Conservation (phyloP, 2,113 vertebrate genomes). For the Sinocyclocheilus anophthalmus region DNA sequence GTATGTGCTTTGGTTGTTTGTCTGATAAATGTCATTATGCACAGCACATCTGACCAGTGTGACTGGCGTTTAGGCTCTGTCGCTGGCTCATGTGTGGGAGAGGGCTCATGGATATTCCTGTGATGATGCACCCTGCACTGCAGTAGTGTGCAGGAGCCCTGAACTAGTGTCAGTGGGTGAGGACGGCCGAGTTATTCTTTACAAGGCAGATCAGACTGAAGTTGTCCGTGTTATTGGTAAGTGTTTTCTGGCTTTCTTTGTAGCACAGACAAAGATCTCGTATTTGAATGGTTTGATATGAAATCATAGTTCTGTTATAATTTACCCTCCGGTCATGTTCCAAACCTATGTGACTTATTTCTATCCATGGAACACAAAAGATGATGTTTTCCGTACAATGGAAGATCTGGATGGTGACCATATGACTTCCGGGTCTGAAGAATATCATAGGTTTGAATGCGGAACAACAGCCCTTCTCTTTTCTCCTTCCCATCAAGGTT, state of each 20-base stretch:
- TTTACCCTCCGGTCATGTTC: background rate
- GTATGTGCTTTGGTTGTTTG: conserved; percentile 64
- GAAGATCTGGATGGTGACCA: background rate
- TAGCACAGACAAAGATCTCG: background rate
- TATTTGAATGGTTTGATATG: too few species aligned
- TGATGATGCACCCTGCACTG: conserved; percentile 86
- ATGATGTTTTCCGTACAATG: background rate
- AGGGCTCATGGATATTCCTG: conserved; percentile 82
- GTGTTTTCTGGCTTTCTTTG: conserved; percentile 17
- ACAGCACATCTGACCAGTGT: background rate
- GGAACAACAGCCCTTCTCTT: too few species aligned
- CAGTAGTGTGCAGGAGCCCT: conserved; percentile 86
- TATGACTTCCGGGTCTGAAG: background rate
- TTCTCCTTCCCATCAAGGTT: too few species aligned
- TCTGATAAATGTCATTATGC: background rate
- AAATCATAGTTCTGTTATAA: background rate
- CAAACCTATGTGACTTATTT: background rate
- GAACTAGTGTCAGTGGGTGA: conserved; percentile 93
- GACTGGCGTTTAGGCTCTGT: conserved; percentile 76
- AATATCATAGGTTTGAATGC: background rate
- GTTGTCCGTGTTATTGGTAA: conserved; percentile 85
- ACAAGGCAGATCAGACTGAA: conserved; percentile 86
- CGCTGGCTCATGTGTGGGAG: conserved; percentile 81
- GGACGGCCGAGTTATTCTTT: conserved; percentile 90
- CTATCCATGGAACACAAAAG: background rate